A percentile compares a stretch with the other conserved stretches of the same genome.
phyloP scores from a whole-genome alignment of 2,113 vertebrate genomes.

The Cyprinodon variegatus region DNA sequence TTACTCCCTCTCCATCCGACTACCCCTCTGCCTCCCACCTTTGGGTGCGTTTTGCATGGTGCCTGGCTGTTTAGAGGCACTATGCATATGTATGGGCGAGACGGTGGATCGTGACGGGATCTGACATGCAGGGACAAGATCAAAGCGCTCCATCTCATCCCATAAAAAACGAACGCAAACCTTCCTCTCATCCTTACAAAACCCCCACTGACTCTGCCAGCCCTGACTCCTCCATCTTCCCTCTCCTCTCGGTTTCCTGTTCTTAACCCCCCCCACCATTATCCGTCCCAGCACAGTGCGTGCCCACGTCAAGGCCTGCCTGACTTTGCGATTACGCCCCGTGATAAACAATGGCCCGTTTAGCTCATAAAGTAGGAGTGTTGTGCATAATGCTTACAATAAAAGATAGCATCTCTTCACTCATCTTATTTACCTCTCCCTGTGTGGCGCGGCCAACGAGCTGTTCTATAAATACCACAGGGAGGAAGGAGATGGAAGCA shows the following conservation, averaged over 20 bases:
- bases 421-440: slow-evolving; percentile 94
- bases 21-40: slow-evolving; percentile 41
- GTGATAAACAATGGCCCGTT: slow-evolving; percentile 78
- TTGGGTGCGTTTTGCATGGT: slow-evolving; percentile 61
- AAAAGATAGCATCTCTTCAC: slow-evolving; percentile 96
- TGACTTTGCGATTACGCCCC: slow-evolving; percentile 68
- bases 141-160: slow-evolving; percentile 82
- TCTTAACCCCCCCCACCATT: slow-evolving; percentile 21
- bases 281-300: slow-evolving; percentile 54
- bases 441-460: slow-evolving; percentile 80
- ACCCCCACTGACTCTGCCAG: slow-evolving; percentile 73
- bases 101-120: slow-evolving; percentile 76
- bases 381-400: slow-evolving; percentile 84
- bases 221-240: slow-evolving; percentile 69
- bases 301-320: slow-evolving; percentile 65
- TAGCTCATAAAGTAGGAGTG: slow-evolving; percentile 81
- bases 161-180: slow-evolving; percentile 76
- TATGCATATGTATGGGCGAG: slow-evolving; percentile 79
- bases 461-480: slow-evolving; percentile 89
- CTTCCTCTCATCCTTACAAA: slow-evolving; percentile 79
- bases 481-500: slow-evolving; percentile 63
- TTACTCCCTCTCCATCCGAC: slow-evolving; percentile 25
- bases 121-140: slow-evolving; percentile 79
- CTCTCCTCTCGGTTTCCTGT: slow-evolving; percentile 49
- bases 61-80: slow-evolving; percentile 70